Evolutionary conservation across 2,888 invertebrate genomes (phyloP).

Genomic region (Tenthredo amoena): DNA sequence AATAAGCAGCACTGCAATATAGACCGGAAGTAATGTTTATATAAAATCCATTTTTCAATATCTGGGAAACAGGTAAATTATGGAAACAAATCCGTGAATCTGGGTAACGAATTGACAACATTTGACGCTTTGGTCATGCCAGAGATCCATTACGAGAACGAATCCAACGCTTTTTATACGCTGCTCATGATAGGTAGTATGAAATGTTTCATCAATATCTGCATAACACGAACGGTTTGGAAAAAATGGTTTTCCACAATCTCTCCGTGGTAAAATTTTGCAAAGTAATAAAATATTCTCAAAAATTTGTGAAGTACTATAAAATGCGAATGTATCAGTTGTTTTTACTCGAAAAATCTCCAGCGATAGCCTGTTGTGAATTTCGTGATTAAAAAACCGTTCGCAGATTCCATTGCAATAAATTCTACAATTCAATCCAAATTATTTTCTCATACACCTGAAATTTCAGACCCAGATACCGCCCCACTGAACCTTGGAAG

Average conservation of each 20-base stretch:
- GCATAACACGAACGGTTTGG: too few species aligned
- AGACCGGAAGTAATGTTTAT: too few species aligned
- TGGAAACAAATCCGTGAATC: slow-evolving; percentile 70
- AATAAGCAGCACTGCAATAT: too few species aligned
- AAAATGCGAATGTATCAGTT: background rate
- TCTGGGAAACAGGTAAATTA: slow-evolving; percentile 65
- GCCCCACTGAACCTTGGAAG: background rate
- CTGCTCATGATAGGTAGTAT: slow-evolving; percentile 81
- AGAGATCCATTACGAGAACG: slow-evolving; percentile 79
- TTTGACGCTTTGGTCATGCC: background rate
- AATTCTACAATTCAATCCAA: background rate
- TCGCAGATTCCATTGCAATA: background rate
- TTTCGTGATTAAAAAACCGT: background rate
- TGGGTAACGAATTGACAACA: background rate
- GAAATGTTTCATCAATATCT: background rate
- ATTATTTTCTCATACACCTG: background rate
- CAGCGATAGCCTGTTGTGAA: background rate
- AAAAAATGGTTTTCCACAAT: too few species aligned
- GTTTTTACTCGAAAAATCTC: background rate
- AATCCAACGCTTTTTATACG: slow-evolving; percentile 79
- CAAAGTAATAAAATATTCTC: background rate
- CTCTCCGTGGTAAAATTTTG: too few species aligned
- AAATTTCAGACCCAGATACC: background rate
- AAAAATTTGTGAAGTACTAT: background rate
- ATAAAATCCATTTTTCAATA: background rate